These are phyloP conservation scores for Aphaenogaster rudis DNA, from an alignment of 1,140 invertebrate species.

Conservation along the genomic window DNA sequence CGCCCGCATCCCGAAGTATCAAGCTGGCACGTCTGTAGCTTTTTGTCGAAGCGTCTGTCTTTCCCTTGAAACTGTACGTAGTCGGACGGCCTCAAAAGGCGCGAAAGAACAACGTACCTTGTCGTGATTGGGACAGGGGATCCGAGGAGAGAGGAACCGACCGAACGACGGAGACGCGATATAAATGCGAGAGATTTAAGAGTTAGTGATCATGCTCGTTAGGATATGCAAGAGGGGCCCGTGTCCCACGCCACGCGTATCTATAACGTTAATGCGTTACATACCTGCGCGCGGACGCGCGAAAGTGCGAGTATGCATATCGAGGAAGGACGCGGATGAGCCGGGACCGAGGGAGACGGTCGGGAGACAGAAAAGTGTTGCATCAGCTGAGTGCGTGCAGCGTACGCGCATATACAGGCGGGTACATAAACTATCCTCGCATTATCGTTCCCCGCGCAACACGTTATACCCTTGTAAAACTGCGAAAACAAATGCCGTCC, in stretches of 20 bases:
- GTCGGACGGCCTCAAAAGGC: conserved; percentile 35
- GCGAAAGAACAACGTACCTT: conserved; percentile 7
- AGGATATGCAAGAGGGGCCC: conserved; percentile 65
- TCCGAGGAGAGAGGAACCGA: neutral
- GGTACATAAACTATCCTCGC: conserved; percentile 77
- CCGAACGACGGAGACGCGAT: conserved; percentile 58
- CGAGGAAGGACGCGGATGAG: conserved; percentile 25
- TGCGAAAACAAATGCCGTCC: conserved; percentile 77
- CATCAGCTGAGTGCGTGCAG: conserved; percentile 21
- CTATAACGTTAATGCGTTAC: conserved; percentile 81
- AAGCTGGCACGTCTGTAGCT: conserved; percentile 58
- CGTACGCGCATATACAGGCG: conserved; percentile 21
- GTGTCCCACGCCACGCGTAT: conserved; percentile 75
- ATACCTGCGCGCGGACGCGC: conserved; percentile 59
- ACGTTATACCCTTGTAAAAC: conserved; percentile 75
- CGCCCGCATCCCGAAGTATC: conserved; percentile 63
- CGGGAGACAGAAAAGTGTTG: conserved; percentile 28
- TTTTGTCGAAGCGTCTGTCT: conserved; percentile 57
- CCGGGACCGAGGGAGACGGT: neutral
- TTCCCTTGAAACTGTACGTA: conserved; percentile 39
- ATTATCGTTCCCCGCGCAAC: conserved; percentile 76
- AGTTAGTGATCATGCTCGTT: conserved; percentile 76
- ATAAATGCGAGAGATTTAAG: conserved; percentile 75
- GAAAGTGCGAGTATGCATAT: conserved; percentile 65
- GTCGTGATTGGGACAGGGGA: neutral